A percentile compares a stretch with the other conserved stretches of the same genome.
phyloP scores from a whole-genome alignment of 2,888 invertebrate species.

The Orthosia incerta region DNA sequence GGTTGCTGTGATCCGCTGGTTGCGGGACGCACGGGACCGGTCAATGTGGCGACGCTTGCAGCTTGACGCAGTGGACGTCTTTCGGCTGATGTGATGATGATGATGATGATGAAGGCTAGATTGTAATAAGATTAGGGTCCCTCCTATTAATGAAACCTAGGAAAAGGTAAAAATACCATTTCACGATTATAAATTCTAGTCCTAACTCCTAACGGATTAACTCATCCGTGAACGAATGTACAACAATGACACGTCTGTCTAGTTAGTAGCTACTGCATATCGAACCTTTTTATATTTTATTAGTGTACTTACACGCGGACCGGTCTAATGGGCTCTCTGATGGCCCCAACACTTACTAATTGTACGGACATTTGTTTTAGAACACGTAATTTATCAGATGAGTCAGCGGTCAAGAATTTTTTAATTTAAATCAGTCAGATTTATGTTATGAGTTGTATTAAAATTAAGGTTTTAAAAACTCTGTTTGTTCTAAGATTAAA shows the following conservation, averaged over 20 bases:
- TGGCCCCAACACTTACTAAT: constrained; percentile 73
- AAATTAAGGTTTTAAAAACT: not conserved
- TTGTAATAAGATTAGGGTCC: too few relatives aligned
- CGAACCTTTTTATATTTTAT: constrained; percentile 67
- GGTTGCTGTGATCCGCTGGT: too few relatives aligned
- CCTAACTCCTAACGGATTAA: constrained; percentile 11
- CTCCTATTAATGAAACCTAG: too few relatives aligned
- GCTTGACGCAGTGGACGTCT: too few relatives aligned
- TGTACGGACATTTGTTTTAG: constrained; percentile 59
- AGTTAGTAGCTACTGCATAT: constrained; percentile 69
- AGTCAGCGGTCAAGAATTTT: constrained; percentile 53
- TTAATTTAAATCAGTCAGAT: constrained; percentile 50
- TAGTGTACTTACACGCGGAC: constrained; percentile 63
- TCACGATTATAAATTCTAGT: not conserved
- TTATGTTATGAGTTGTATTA: constrained; percentile 22
- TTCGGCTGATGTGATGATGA: too few relatives aligned
- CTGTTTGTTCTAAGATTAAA: too few relatives aligned
- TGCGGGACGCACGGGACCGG: too few relatives aligned
- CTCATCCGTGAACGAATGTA: constrained; percentile 49
- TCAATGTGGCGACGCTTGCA: too few relatives aligned
- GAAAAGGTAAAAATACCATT: too few relatives aligned
- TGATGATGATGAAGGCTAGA: too few relatives aligned
- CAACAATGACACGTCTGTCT: constrained; percentile 62
- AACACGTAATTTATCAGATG: constrained; percentile 53
- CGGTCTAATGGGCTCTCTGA: constrained; percentile 69